Evolutionary conservation across 2,797 vertebrate genomes (phyloP).

Genomic region (Petrocephalus schoutedeni): DNA sequence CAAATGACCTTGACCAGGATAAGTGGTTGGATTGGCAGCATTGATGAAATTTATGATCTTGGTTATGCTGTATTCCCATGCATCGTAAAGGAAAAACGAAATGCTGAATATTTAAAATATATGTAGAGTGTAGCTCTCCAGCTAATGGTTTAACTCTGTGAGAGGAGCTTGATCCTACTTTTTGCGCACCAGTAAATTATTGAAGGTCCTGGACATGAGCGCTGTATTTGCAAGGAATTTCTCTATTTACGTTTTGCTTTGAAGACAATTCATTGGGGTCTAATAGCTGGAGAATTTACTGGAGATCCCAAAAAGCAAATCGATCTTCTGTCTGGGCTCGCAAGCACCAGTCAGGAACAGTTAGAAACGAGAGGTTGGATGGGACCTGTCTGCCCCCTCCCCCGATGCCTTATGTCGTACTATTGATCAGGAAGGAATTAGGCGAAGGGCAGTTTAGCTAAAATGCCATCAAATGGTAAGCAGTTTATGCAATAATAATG

Average conservation of each 20-base stretch:
- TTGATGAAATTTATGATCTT: neutral
- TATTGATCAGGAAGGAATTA: conserved; percentile 46
- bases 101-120: neutral
- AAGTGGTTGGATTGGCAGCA: neutral
- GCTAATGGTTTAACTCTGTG: neutral
- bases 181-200: neutral
- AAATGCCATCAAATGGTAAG: conserved; percentile 48
- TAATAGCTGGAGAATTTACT: conserved; percentile 19
- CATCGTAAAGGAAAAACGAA: neutral
- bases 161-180: neutral
- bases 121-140: neutral
- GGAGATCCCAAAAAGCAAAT: conserved; percentile 26
- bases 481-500: conserved; percentile 29
- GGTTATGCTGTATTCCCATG: neutral
- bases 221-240: neutral
- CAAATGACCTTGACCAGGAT: neutral
- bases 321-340: conserved; percentile 21
- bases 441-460: conserved; percentile 44
- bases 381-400: conserved; percentile 35
- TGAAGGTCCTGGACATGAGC: neutral
- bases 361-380: conserved; percentile 33
- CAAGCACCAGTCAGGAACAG: conserved; percentile 25
- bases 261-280: conserved; percentile 7
- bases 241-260: conserved; percentile 17
- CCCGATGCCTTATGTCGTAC: conserved; percentile 31